A percentile compares a stretch with the other conserved stretches of the same genome.
phyloP scores from a whole-genome alignment of 2,888 invertebrate genomes.

The Eueremaeus valkanovi region DNA sequence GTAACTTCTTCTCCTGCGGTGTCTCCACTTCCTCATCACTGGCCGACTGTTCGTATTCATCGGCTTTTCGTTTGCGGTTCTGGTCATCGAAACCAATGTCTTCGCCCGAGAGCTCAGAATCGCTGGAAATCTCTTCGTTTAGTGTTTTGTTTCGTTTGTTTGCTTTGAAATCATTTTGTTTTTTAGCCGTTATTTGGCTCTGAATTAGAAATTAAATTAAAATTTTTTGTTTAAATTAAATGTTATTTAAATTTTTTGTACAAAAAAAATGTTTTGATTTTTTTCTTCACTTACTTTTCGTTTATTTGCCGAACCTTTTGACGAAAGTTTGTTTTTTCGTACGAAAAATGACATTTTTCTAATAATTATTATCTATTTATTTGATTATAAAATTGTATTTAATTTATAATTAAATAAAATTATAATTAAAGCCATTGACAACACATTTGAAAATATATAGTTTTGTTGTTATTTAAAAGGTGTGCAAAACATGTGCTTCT shows the following conservation, averaged over 20 bases:
- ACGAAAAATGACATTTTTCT: conserved; percentile 38
- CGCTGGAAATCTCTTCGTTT: conserved; percentile 40
- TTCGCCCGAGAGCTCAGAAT: neutral
- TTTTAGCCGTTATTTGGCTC: neutral
- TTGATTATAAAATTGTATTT: neutral
- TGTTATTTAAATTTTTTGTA: neutral
- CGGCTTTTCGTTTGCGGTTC: neutral
- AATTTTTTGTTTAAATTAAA: neutral
- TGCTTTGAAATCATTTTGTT: neutral
- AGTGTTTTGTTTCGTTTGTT: neutral
- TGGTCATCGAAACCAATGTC: neutral
- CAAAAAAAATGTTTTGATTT: neutral
- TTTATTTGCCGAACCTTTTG: conserved; percentile 14
- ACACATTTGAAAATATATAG: neutral
- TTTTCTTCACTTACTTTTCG: neutral
- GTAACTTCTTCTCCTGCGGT: conserved; percentile 80
- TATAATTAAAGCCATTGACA: neutral
- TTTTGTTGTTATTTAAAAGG: neutral
- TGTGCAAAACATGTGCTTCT: conserved; percentile 18
- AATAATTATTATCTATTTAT: neutral
- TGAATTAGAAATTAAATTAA: neutral
- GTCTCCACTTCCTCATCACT: conserved; percentile 61
- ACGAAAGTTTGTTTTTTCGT: conserved; percentile 4
- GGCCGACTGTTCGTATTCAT: neutral
- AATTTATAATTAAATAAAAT: conserved; percentile 2